Evolutionary conservation across 2,888 invertebrate species (phyloP).

Genomic region (Aricia artaxerxes): DNA sequence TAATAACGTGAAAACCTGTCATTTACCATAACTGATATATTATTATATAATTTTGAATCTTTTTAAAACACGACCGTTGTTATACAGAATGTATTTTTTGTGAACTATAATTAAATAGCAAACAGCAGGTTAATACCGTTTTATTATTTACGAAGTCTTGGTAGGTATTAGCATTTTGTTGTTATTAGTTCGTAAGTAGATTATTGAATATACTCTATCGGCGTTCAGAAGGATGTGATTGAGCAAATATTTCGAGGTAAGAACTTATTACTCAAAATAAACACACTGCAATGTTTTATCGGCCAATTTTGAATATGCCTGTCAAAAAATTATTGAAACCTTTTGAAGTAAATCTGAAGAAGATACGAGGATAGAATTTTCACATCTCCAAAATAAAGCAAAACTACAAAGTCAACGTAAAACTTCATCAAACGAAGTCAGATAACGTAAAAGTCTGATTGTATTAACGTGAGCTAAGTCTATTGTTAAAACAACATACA

Average conservation of each 20-base stretch:
- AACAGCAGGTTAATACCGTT: conserved; percentile 15
- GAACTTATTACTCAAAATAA: not conserved
- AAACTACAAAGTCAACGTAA: not conserved
- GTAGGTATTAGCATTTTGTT: not conserved
- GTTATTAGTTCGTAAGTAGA: not conserved
- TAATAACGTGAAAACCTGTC: conserved; percentile 22
- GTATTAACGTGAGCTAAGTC: conserved; percentile 11
- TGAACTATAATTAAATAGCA: conserved; percentile 22
- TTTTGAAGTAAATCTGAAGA: not conserved
- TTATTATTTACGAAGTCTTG: not conserved
- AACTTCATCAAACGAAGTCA: not conserved
- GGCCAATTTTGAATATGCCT: not conserved
- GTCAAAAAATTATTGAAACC: not conserved
- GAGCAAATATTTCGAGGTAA: no score
- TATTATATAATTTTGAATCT: conserved; percentile 45
- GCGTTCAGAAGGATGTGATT: no score
- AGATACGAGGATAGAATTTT: not conserved
- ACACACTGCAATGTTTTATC: not conserved
- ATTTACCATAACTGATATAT: conserved; percentile 42
- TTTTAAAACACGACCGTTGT: conserved; percentile 38
- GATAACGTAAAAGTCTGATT: conserved; percentile 13
- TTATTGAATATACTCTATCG: not conserved
- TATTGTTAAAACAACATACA: conserved; percentile 24
- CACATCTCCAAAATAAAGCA: not conserved
- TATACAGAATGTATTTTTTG: conserved; percentile 24